phyloP scores from a whole-genome alignment of 2,113 vertebrate species.

The Brachyistius frenatus region DNA sequence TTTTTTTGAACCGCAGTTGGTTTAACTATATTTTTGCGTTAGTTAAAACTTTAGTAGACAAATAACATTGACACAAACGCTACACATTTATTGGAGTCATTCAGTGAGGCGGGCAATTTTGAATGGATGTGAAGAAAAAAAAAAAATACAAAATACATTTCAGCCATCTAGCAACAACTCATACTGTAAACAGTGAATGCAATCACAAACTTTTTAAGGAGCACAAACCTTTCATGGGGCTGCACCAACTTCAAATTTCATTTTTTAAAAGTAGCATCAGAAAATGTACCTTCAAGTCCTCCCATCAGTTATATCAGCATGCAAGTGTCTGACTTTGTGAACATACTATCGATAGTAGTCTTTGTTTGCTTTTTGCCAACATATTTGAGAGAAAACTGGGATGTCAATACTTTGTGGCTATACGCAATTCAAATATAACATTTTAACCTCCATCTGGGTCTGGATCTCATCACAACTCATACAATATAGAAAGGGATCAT shows the following conservation, averaged over 20 bases:
- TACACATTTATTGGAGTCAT: slow-evolving; percentile 2
- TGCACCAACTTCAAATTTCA: background rate
- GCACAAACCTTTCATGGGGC: background rate
- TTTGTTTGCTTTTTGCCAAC: background rate
- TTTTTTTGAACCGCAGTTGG: background rate
- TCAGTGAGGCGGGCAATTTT: background rate
- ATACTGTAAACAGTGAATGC: background rate
- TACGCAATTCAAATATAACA: too few relatives aligned
- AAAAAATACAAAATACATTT: background rate
- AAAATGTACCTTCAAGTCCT: background rate
- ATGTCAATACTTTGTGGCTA: background rate
- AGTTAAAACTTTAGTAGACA: background rate
- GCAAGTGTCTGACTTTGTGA: background rate
- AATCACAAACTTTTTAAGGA: background rate
- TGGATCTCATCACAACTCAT: too few relatives aligned
- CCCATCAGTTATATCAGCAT: background rate
- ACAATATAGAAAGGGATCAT: too few relatives aligned
- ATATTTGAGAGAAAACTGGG: background rate
- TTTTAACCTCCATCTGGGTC: too few relatives aligned
- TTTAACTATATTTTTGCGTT: background rate
- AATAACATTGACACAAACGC: background rate
- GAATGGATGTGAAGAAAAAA: background rate
- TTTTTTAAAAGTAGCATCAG: background rate
- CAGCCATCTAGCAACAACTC: background rate
- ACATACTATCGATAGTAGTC: background rate